Conservation (phyloP, 2,888 invertebrate genomes). For the Halictus ligatus region DNA sequence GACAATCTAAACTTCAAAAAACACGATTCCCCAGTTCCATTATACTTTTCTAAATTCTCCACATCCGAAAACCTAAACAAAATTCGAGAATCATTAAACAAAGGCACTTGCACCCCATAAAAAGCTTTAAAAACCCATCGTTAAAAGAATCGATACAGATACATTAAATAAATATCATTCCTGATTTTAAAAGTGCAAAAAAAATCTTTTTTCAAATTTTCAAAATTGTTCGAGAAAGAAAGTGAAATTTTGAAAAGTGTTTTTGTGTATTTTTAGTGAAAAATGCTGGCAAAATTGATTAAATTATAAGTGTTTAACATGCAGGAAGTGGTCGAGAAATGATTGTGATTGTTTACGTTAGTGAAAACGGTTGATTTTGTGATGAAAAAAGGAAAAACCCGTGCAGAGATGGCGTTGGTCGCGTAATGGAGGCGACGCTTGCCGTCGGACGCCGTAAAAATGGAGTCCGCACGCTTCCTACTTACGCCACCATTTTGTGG, state of each 20-base stretch:
- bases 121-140: neutral
- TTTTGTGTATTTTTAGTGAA: neutral
- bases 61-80: neutral
- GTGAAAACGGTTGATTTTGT: neutral
- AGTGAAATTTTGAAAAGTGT: neutral
- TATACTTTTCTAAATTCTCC: neutral
- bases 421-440: conserved; percentile 46
- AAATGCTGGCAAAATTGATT: neutral
- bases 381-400: neutral
- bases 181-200: neutral
- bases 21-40: neutral
- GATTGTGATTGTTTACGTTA: too few species aligned
- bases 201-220: neutral
- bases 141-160: neutral
- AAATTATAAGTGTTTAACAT: neutral
- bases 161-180: neutral
- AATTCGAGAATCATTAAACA: neutral
- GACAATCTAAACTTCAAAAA: neutral
- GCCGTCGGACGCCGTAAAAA: conserved; percentile 74
- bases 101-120: neutral
- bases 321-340: neutral
- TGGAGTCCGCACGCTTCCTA: conserved; percentile 57
- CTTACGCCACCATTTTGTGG: neutral
- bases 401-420: neutral
- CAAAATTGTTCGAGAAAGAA: neutral